These are phyloP conservation scores for Tonatia bakeri DNA, from an alignment of 2,113 vertebrate species.

Conservation along the genomic window DNA sequence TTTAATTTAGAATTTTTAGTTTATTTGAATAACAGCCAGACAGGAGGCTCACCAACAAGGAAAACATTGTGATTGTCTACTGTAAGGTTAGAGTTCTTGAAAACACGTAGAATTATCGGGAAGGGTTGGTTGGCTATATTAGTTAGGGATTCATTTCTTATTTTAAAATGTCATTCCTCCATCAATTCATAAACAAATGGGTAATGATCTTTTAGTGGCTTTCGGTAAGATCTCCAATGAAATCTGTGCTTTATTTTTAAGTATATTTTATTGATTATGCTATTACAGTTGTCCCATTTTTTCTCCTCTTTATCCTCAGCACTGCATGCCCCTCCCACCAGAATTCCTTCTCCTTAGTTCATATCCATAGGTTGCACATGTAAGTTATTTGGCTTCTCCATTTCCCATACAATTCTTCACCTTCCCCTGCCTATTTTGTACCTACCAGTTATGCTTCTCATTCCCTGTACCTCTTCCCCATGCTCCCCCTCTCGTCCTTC, in stretches of 20 bases:
- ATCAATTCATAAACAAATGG: background rate
- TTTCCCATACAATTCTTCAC: no score
- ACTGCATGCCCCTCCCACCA: no score
- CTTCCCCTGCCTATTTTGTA: no score
- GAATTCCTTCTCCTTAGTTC: no score
- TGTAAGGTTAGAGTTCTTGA: background rate
- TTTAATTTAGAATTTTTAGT: background rate
- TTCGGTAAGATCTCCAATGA: background rate
- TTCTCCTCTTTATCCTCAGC: no score
- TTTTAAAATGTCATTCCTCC: conserved; percentile 28
- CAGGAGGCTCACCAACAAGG: background rate
- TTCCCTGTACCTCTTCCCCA: no score
- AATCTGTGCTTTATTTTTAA: background rate
- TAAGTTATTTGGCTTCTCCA: no score
- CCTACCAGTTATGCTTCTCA: no score
- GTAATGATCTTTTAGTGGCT: background rate
- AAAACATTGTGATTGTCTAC: background rate
- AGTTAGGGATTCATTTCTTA: background rate
- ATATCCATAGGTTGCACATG: no score
- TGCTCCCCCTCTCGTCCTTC: no score
- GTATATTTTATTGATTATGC: no score
- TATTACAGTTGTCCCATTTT: no score
- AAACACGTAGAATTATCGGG: background rate
- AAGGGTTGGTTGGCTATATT: conserved; percentile 1
- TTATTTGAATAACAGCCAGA: background rate